phyloP scores from a whole-genome alignment of 2,113 vertebrate genomes.

The Ctenomys sociabilis region DNA sequence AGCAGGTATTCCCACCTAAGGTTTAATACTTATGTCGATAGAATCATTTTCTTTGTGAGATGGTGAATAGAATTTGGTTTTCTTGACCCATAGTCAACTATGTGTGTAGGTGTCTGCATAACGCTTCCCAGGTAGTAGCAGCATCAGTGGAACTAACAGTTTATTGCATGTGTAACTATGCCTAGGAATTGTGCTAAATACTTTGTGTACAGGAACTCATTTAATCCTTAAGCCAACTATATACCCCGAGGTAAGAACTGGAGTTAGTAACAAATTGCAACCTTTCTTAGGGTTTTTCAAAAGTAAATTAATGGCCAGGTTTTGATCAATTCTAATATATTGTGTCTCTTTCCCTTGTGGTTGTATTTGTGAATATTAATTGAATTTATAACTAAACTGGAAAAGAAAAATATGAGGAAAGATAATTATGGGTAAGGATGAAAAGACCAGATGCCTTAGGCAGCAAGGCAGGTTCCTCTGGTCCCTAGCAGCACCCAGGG shows the following conservation, averaged over 20 bases:
- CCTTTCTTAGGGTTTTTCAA: conserved; percentile 45
- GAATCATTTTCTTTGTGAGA: conserved; percentile 60
- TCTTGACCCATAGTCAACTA: conserved; percentile 21
- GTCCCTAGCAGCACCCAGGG: neutral
- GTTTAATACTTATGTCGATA: conserved; percentile 45
- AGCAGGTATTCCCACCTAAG: conserved; percentile 54
- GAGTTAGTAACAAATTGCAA: neutral
- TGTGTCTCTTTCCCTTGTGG: conserved; percentile 53
- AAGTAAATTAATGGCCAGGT: conserved; percentile 61
- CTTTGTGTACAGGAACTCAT: conserved; percentile 44
- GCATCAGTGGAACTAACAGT: conserved; percentile 44
- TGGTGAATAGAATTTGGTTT: conserved; percentile 58
- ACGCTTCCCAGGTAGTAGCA: conserved; percentile 45
- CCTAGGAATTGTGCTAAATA: conserved; percentile 47
- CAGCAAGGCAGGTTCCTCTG: neutral
- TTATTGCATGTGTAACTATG: conserved; percentile 40
- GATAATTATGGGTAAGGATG: neutral
- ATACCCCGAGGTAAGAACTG: conserved; percentile 39
- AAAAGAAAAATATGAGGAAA: conserved; percentile 32
- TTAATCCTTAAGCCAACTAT: conserved; percentile 22
- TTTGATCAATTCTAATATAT: conserved; percentile 50
- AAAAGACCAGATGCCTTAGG: neutral
- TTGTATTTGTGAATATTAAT: neutral
- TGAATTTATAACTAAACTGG: conserved; percentile 42
- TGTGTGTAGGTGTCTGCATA: conserved; percentile 18